Evolutionary conservation across 2,888 invertebrate species (phyloP).

Genomic region (Disparrhopalites patrizii): DNA sequence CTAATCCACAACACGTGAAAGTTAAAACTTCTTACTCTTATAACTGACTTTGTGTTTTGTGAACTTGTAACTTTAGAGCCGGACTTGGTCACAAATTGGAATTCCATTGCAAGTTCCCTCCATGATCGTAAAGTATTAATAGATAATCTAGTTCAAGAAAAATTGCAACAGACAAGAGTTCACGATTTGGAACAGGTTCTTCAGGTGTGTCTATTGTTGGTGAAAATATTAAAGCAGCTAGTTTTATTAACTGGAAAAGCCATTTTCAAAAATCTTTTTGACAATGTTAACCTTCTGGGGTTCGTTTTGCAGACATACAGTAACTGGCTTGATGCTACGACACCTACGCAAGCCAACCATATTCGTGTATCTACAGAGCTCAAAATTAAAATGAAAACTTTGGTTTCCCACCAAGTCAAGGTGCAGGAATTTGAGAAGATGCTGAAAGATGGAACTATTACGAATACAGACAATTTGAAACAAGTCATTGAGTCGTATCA

Average conservation of each 20-base stretch:
- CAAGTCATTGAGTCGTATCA: constrained; percentile 8
- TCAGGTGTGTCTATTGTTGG: background rate
- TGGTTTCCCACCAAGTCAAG: constrained; percentile 17
- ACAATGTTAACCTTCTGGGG: background rate
- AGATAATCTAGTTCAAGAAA: constrained; percentile 22
- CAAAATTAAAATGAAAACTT: constrained; percentile 27
- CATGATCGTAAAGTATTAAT: constrained; percentile 13
- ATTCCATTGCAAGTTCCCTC: constrained; percentile 11
- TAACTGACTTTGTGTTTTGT: background rate
- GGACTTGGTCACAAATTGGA: constrained; percentile 12
- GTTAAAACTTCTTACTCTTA: background rate
- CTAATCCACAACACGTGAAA: too few species aligned
- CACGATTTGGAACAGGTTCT: constrained; percentile 15
- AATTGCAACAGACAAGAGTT: constrained; percentile 9
- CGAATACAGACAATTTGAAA: constrained; percentile 1
- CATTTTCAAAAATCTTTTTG: background rate
- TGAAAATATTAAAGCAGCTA: background rate
- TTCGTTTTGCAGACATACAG: constrained; percentile 14
- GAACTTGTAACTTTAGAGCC: constrained; percentile 5
- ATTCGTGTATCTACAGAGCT: constrained; percentile 18
- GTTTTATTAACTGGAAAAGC: background rate
- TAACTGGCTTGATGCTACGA: constrained; percentile 16
- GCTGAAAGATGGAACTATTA: background rate
- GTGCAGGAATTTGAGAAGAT: constrained; percentile 19
- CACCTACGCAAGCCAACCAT: constrained; percentile 16